Percentiles rank a stretch among this genome's conserved stretches.
phyloP scores from a whole-genome alignment of 2,888 invertebrate genomes.

The Catocala nupta region DNA sequence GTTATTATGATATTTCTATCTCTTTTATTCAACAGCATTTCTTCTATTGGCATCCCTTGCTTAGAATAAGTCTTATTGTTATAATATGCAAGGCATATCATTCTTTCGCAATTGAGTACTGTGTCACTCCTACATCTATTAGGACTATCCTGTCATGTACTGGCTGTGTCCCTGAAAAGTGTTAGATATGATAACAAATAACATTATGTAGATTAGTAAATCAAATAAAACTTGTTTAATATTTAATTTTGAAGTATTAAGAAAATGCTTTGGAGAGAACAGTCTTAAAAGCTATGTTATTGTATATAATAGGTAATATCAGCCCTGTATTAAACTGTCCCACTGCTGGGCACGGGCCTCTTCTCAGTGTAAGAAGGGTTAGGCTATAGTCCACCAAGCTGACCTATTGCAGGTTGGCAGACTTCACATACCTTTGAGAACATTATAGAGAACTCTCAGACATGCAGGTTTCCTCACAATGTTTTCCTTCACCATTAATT shows the following conservation, averaged over 20 bases:
- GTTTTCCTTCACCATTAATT: too few relatives aligned
- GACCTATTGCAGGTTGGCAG: too few relatives aligned
- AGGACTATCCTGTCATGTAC: not conserved
- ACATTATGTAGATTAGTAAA: constrained; percentile 27
- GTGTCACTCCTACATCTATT: constrained; percentile 24
- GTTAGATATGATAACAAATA: constrained; percentile 24
- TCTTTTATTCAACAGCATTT: constrained; percentile 25
- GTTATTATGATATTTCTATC: constrained; percentile 31
- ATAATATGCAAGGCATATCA: not conserved
- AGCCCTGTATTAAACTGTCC: too few relatives aligned
- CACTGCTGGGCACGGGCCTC: too few relatives aligned
- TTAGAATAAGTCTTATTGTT: not conserved
- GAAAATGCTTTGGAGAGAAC: too few relatives aligned
- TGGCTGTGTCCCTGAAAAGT: constrained; percentile 9
- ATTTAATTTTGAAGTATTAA: not conserved
- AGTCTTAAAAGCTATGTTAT: too few relatives aligned
- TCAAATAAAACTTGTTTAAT: constrained; percentile 13
- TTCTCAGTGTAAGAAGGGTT: too few relatives aligned
- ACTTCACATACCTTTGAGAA: too few relatives aligned
- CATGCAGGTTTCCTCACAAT: too few relatives aligned
- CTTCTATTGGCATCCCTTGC: constrained; percentile 14
- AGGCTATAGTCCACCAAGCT: too few relatives aligned
- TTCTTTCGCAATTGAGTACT: constrained; percentile 18
- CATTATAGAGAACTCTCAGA: too few relatives aligned
- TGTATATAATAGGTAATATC: too few relatives aligned